phyloP scores from a whole-genome alignment of 2,888 invertebrate genomes.

The Orchesella flavescens region DNA sequence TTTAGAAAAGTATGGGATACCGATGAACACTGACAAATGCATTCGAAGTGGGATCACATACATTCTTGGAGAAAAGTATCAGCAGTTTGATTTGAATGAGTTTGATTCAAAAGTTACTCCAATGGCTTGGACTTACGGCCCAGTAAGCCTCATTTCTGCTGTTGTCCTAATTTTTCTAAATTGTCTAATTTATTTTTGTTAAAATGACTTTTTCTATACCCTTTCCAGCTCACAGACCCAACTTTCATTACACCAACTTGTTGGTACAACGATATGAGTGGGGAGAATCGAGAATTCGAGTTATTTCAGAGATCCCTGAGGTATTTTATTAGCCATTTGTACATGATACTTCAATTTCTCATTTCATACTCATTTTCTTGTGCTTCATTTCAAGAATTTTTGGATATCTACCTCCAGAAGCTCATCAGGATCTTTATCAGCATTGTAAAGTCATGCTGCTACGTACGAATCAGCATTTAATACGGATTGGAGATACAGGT shows the following conservation, averaged over 20 bases:
- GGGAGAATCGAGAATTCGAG: conserved; percentile 49
- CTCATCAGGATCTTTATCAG: conserved; percentile 39
- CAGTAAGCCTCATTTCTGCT: too few relatives aligned
- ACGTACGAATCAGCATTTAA: conserved; percentile 25
- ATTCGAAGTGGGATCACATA: conserved; percentile 38
- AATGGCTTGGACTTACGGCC: conserved; percentile 50
- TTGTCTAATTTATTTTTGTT: not conserved
- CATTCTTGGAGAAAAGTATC: conserved; percentile 44
- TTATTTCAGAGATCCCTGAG: conserved; percentile 41
- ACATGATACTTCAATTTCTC: not conserved
- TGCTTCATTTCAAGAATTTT: conserved; percentile 21
- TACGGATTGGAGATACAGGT: conserved; percentile 57
- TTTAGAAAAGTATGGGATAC: conserved; percentile 53
- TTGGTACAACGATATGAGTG: conserved; percentile 58
- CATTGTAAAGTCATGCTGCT: conserved; percentile 44
- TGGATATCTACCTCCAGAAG: conserved; percentile 45
- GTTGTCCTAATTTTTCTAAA: too few relatives aligned
- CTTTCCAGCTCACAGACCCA: conserved; percentile 42
- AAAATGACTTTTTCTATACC: too few relatives aligned
- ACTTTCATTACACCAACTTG: conserved; percentile 48
- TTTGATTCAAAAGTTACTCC: conserved; percentile 51
- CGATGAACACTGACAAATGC: conserved; percentile 52
- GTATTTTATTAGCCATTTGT: not conserved
- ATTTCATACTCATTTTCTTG: not conserved
- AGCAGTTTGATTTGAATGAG: conserved; percentile 49